Base-by-base conservation (phyloP, 2,888 invertebrate species). In the Norana najaformis region DNA sequence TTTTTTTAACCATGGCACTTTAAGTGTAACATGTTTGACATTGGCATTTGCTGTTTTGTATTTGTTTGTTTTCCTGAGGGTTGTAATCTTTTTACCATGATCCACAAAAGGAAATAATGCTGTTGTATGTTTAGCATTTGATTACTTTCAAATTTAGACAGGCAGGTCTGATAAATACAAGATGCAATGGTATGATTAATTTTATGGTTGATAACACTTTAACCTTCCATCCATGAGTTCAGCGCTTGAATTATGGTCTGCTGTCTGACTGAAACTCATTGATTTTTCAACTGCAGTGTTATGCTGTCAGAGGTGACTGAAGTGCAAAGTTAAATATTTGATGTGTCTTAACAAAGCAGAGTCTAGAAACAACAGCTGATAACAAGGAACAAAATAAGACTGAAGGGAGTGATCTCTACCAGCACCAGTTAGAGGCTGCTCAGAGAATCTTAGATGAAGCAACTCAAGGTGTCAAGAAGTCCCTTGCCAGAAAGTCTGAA, bases 361-460 rank as follows among this genome's bases (percentile, higher is more conserved):
- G 69, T 69, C 69, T 5, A 69, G 69, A 69, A 69, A n/a, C n/a
- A 13, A 5, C n/a, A n/a, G 69, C 69, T 69, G 69, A n/a, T 69
- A 69, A 30, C 69, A 69, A 8, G 11, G n/a, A 30, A 69, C 6
- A n/a, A 69, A 69, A n/a, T 69, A 16, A 69, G 30, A 69, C 30
- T n/a, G 85, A 89, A 39, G 37, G 39, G 85, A 36, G 35, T 14
- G 38, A 37, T 23, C 85, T 89, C 37, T 6, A 38, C 37, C 39
- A 39, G 82, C 82, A 35, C 23, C 92, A 93, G 88, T 92, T 93
- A 14, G 92, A 91, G 4, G 94, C 93, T 18, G 94, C 94, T 11
- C 90, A 92, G 47, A 90, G 93, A 23, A 93, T 94, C 37, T 90
- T 94, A 82, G 92, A 93, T 89, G 93, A 94, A 89, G 93, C 93